Evolutionary conservation across 2,797 vertebrate species (phyloP), one percentile per base, ranked within the genome.

Genomic region (Periparus ater): DNA sequence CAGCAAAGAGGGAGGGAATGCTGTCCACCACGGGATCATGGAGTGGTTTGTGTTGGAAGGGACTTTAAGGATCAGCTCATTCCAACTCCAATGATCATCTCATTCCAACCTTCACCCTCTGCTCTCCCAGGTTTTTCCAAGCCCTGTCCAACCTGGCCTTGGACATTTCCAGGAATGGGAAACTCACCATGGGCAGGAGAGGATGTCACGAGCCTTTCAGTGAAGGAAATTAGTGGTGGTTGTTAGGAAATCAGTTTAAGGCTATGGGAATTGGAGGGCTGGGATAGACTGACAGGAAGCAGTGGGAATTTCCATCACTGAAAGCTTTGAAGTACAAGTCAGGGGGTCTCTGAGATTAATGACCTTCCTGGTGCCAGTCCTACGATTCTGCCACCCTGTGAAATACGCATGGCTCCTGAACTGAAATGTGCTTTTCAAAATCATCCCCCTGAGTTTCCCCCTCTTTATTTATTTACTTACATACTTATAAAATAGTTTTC

Each of bases 231-330:
- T 1, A 30, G 19, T 57, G 22, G 3, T 85, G 50, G 25, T 76
- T 0, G 0, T 73, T 54, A 38, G 11, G 30, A 92, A 77, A 8
- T 36, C 0, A 5, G 58, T 78, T 74, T 22, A 80, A 85, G 48
- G 17, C 29, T 47, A 0, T 5, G 17, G 26, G 26, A 60, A 36
- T 55, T 13, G 11, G 18, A 73, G 13, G 14, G 20, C 16, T 82
- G 58, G 22, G 51, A 32, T 11, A 55, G 18, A 23, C 18, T 62
- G 20, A 17, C 20, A 21, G 40, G 40, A 11, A 74, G 7, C 45
- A 71, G 32, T 16, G 32, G 34, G 42, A 53, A 60, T 87, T 63
- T 67, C 60, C n/a, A 45, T 42, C 42, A 38, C 1, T 65, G 47
- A 47, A 72, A 65, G 3, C 16, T 78, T 11, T 53, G 40, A 65